Base-by-base conservation (phyloP, 1,140 invertebrate genomes). In the Hylaeus volcanicus region DNA sequence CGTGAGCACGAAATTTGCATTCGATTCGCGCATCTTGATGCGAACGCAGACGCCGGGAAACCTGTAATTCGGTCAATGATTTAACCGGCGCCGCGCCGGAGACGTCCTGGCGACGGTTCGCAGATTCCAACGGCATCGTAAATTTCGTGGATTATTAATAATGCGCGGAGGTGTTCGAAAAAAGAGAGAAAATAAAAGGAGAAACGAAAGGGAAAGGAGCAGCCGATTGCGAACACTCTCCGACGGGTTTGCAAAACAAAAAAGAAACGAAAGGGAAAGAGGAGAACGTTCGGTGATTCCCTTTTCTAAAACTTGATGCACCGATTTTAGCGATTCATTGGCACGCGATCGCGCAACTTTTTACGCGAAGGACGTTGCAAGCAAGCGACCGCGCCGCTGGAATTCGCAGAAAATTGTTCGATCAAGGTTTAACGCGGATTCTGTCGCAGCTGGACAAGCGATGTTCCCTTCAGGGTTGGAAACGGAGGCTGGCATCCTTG, bases 121-220 rank as follows among this genome's bases (percentile, higher is more conserved):
- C 51, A 63, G 70, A 79, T 79, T 69, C 76, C 70, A 82, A 55
- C 70, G 9, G 74, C 48, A 76, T 51, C 81, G 79, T 82, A 79
- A 79, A 82, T 82, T 82, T 82, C 70, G 55, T 63, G 69, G 64
- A 55, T 61, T n/a, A 37, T 60, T 63, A 56, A 37, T 68, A 68
- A 60, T 58, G 55, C 15, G 51, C 1, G 45, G 61, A 48, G 56
- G 43, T 41, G 56, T 26, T 26, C 0, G 26, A 26, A 26, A 26
- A 26, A 26, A 26, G 15, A 14, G 72, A 64, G 63, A 56, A 69
- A 15, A 51, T 11, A 43, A 26, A 74, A 75, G 14, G 74, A 65
- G 37, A 74, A 11, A 79, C 15, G 43, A 66, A 72, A 3, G 41
- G 55, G 43, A 43, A 71, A 48, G 43, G 26, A 14, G 56, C 39